Base-by-base conservation (phyloP, 1,140 invertebrate species). In the Arctopsyche grandis region DNA sequence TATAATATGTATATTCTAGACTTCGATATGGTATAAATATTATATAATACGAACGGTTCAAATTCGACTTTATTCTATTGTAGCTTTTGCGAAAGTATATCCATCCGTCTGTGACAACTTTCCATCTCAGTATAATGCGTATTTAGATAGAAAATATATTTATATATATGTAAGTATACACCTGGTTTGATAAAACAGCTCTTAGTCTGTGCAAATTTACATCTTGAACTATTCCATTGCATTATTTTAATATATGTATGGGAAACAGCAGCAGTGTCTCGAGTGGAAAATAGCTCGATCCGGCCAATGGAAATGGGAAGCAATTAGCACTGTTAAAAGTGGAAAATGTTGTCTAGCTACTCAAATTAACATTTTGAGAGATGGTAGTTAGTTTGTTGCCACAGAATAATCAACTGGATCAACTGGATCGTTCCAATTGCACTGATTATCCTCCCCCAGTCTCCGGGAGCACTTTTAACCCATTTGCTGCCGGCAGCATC, bases 321-420 rank as follows among this genome's bases (percentile, higher is more conserved):
- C 75, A 80, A 80, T 80, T 80, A 80, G 63, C 48, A 48, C 79
- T 60, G 71, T 77, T 80, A 77, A 80, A 77, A 80, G 69, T 80
- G 66, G 69, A 70, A 75, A 80, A 60, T 76, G 29, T 66, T 70
- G 56, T 21, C 73, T 56, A 66, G 43, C 75, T 44, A 77, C 26
- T 66, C 69, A 22, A 80, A 80, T 80, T 80, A 80, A 76, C 79
- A 80, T 80, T 76, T 60, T 79, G 10, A 60, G 16, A 38, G n/a
- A 14, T 22, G 26, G 69, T 66, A 4, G 22, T n/a, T n/a, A n/a
- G 70, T 74, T 74, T 74, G 70, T 74, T 43, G 38, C 44, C 70
- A 43, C 44, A 48, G n/a, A 74, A 74, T 74, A 38, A 74, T 74
- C 12, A 74, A 74, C 9, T 24, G 63, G 10, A 74, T 74, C 12